phyloP scores from a whole-genome alignment of 2,888 invertebrate species.

The Tinea pellionella region DNA sequence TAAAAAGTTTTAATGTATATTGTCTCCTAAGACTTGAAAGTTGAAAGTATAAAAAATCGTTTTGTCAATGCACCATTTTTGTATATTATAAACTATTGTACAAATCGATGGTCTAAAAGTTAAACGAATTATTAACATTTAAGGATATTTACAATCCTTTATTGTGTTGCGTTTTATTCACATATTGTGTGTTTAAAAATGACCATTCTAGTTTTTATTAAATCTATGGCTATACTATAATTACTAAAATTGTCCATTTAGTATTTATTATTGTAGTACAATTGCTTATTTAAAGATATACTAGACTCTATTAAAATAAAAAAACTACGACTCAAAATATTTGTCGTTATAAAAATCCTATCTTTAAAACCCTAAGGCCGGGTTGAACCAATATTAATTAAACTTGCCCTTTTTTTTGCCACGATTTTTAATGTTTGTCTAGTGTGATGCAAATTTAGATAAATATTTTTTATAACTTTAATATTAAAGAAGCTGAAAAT shows the following conservation, averaged over 20 bases:
- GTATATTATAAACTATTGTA: background rate
- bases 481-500: background rate
- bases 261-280: too few species aligned
- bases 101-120: background rate
- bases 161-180: background rate
- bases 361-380: background rate
- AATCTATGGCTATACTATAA: background rate
- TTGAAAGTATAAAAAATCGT: background rate
- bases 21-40: background rate
- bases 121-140: slow-evolving; percentile 4
- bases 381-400: background rate
- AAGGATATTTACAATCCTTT: slow-evolving; percentile 4
- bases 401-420: background rate
- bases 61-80: background rate
- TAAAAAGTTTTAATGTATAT: slow-evolving; percentile 11
- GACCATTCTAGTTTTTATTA: background rate
- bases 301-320: too few species aligned
- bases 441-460: background rate
- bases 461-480: background rate
- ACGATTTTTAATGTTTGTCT: background rate
- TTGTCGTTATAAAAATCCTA: too few species aligned
- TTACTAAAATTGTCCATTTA: too few species aligned
- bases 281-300: too few species aligned
- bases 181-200: slow-evolving; percentile 4
- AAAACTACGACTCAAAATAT: too few species aligned